phyloP scores from a whole-genome alignment of 35 echinoderm and acorn worm species.

The Stichopus chloronotus region DNA sequence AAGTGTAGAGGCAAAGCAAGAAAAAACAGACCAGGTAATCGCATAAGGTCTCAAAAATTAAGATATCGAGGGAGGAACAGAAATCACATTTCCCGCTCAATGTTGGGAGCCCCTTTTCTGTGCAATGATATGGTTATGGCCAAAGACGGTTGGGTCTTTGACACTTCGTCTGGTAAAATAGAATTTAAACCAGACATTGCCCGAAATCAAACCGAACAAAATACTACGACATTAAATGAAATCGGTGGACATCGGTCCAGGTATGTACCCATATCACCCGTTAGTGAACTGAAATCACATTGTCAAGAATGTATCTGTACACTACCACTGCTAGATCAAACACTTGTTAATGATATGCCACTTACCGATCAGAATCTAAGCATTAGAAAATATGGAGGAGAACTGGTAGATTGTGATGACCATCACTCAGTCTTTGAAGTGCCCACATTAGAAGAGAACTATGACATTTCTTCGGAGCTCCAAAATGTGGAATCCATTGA shows the following conservation, averaged over 20 bases:
- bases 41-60: conserved; percentile 35
- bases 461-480: neutral
- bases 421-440: neutral
- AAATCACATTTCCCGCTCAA: neutral
- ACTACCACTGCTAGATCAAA: neutral
- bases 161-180: conserved; percentile 37
- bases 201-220: neutral
- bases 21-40: conserved; percentile 41
- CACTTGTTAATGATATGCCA: neutral
- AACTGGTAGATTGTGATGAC: neutral
- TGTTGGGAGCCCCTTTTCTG: conserved; percentile 39
- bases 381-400: neutral
- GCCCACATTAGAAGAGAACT: neutral
- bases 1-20: conserved; percentile 17
- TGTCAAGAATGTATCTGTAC: neutral
- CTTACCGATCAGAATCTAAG: neutral
- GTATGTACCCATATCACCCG: conserved; percentile 28
- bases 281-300: neutral
- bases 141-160: conserved; percentile 59
- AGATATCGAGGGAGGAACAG: neutral
- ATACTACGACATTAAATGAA: neutral
- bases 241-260: neutral
- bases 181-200: conserved; percentile 57
- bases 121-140: conserved; percentile 58
- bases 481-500: neutral